Evolutionary conservation across 35 echinoderm and acorn worm genomes (phyloP).

Genomic region (Eucidaris tribuloides): DNA sequence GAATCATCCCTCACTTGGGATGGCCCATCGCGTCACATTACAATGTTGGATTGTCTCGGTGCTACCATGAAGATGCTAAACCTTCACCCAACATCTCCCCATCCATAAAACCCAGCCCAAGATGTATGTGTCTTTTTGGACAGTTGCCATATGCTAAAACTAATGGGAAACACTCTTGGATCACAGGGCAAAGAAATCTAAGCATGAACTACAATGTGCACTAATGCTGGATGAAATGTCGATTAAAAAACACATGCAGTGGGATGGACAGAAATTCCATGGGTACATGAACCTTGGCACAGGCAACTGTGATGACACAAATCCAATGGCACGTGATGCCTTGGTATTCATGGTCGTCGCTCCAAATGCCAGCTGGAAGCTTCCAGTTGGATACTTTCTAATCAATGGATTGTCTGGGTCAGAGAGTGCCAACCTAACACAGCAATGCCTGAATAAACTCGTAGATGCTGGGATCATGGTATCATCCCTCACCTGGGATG

Average conservation of each 20-base stretch:
- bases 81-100: no score
- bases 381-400: conserved; percentile 2
- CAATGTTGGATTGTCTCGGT: no score
- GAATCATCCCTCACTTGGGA: no score
- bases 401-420: neutral
- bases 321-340: neutral
- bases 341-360: neutral
- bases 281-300: neutral
- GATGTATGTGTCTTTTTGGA: no score
- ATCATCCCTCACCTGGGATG: conserved; percentile 71
- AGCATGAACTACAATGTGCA: no score
- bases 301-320: neutral
- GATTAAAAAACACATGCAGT: neutral
- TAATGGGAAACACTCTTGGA: no score
- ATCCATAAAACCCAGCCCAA: no score
- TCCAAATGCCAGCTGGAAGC: neutral
- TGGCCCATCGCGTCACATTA: no score
- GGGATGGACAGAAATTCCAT: neutral
- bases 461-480: conserved; percentile 43
- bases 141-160: no score
- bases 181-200: no score
- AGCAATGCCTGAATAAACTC: conserved; percentile 35
- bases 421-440: conserved; percentile 61
- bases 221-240: no score
- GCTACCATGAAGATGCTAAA: no score